Conservation (phyloP, 23 tunicate genomes). For the Trididemnum clinides region DNA sequence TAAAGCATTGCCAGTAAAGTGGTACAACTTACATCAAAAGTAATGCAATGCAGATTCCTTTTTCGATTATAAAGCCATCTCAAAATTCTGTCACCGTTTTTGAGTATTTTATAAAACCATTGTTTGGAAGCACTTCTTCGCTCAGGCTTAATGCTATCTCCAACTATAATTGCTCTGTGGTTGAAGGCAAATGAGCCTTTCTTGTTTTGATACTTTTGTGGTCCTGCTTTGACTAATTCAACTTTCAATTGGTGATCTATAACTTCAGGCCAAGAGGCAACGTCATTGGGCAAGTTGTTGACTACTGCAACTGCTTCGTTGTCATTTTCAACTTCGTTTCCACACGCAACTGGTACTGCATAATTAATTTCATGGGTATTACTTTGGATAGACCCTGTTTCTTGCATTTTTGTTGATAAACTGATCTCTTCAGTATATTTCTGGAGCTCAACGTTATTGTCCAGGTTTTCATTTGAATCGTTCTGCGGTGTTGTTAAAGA, state of each 20-base stretch:
- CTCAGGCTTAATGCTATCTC: constrained; percentile 51
- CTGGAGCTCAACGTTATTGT: too few species aligned
- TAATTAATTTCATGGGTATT: constrained; percentile 26
- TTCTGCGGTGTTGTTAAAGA: too few species aligned
- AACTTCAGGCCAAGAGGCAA: constrained; percentile 53
- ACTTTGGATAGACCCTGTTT: constrained; percentile 24
- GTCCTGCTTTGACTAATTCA: constrained; percentile 52
- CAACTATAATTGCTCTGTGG: constrained; percentile 38
- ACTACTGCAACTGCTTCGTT: constrained; percentile 48
- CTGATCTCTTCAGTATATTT: constrained; percentile 39
- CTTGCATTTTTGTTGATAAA: constrained; percentile 11
- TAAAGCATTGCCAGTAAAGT: constrained; percentile 48
- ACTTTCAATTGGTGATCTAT: constrained; percentile 47
- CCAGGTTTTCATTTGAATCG: too few species aligned
- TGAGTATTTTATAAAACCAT: constrained; percentile 50
- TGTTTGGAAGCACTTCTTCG: constrained; percentile 43
- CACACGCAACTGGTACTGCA: constrained; percentile 25
- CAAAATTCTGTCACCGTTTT: constrained; percentile 61
- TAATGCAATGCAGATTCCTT: constrained; percentile 43
- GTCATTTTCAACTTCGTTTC: constrained; percentile 45
- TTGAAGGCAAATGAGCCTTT: constrained; percentile 43
- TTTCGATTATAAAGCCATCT: constrained; percentile 46
- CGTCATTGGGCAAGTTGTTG: constrained; percentile 49
- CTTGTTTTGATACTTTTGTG: constrained; percentile 49
- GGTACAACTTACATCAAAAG: constrained; percentile 45